These are phyloP conservation scores for Halocynthia aurantium DNA, from an alignment of 23 tunicate species.

Conservation along the genomic window DNA sequence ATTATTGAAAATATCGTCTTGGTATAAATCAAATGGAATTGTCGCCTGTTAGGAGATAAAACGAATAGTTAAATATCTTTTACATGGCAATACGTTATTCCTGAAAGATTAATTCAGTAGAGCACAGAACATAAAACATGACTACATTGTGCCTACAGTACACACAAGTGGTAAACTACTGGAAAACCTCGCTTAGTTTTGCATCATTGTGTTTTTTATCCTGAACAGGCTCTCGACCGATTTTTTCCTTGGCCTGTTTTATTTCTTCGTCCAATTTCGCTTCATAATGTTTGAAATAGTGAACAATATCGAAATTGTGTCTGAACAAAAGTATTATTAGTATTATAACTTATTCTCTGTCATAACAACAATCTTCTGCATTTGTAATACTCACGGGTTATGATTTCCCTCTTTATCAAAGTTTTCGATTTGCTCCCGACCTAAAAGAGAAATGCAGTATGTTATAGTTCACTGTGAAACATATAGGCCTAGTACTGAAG, in stretches of 20 bases:
- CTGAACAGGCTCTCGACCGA: slow-evolving; percentile 7
- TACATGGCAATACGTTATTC: neutral
- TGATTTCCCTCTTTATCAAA: too few species aligned
- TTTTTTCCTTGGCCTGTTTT: slow-evolving; percentile 9
- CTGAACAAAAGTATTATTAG: slow-evolving; percentile 8
- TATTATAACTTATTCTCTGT: too few species aligned
- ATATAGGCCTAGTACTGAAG: neutral
- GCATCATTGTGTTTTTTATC: slow-evolving; percentile 3
- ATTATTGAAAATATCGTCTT: slow-evolving; percentile 47
- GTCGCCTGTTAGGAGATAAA: slow-evolving; percentile 9
- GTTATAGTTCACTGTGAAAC: neutral
- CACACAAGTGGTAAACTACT: neutral
- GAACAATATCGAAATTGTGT: slow-evolving; percentile 23
- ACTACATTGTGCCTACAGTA: neutral
- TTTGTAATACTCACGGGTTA: too few species aligned
- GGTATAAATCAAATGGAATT: slow-evolving; percentile 48
- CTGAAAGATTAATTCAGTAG: too few species aligned
- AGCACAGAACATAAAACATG: neutral
- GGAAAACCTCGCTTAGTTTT: slow-evolving; percentile 3
- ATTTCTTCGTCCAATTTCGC: slow-evolving; percentile 39
- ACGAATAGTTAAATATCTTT: neutral
- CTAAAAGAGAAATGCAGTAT: neutral
- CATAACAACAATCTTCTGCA: too few species aligned
- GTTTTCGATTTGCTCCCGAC: neutral
- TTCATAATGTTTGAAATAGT: slow-evolving; percentile 58